Evolutionary conservation across 1,140 invertebrate species (phyloP).

Genomic region (Nymphalis io): DNA sequence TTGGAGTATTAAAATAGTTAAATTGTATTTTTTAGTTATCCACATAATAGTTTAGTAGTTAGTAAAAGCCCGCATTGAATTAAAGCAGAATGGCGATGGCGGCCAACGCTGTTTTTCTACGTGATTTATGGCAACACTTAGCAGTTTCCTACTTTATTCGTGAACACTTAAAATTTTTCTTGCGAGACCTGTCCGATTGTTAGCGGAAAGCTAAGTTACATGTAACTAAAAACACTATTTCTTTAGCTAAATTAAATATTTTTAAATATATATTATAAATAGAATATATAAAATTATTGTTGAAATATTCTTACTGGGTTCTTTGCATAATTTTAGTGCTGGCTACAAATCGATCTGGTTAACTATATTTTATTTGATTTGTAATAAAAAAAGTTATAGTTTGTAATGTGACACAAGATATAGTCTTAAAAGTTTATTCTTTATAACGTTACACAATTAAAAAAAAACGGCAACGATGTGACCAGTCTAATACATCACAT

Average conservation of each 20-base stretch:
- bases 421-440: no score
- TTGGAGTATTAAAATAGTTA: not conserved
- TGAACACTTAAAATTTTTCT: slow-evolving; percentile 58
- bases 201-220: slow-evolving; percentile 24
- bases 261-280: no score
- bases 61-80: slow-evolving; percentile 49
- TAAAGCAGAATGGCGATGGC: slow-evolving; percentile 41
- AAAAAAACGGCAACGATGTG: no score
- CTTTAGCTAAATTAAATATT: not conserved
- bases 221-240: slow-evolving; percentile 11
- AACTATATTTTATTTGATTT: no score
- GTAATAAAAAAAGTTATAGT: no score
- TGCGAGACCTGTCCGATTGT: slow-evolving; percentile 29
- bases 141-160: slow-evolving; percentile 49
- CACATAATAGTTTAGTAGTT: slow-evolving; percentile 10
- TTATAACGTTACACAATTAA: no score
- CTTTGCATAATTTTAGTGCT: no score
- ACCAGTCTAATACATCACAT: no score
- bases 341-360: no score
- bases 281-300: no score
- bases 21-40: not conserved
- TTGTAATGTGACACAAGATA: no score
- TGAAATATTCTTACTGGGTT: no score
- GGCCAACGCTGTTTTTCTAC: slow-evolving; percentile 54
- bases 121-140: slow-evolving; percentile 68